Base-by-base conservation (phyloP, 2,797 vertebrate species). In the Catamblyrhynchus diadema region DNA sequence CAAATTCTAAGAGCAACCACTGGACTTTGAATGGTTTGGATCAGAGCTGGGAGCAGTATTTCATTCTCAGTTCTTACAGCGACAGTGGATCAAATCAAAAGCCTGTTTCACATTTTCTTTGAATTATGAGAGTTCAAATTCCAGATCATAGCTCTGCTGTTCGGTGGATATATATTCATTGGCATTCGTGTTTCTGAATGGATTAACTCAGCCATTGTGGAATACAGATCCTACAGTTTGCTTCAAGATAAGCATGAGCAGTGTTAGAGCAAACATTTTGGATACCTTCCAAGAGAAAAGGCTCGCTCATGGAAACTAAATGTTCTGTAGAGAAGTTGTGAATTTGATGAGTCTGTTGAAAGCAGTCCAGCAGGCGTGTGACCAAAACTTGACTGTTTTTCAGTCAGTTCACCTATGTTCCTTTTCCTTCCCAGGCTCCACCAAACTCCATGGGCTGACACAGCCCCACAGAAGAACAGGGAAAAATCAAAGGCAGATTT, bases 81-180 rank as follows among this genome's bases (percentile, higher is more conserved):
- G 8, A 30, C 11, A 30, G 57, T 65, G 50, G 81, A 77, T 85
- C 74, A 92, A 87, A 91, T 74, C 35, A 85, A 89, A 93, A 92
- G 28, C n/a, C 79, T 86, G 72, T 85, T 94, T 95, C 78, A 69
- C 10, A 59, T 95, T 94, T 87, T 83, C 53, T 82, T 91, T 93
- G 88, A 95, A 89, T 93, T 95, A 91, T 77, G 88, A 66, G 51
- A 54, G 65, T 85, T 95, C 88, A 65, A 75, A 94, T 91, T 91
- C 65, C 61, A 65, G 32, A 89, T 86, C 53, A n/a, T 83, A 94
- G 94, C 62, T 84, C 82, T 77, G 44, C 78, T 82, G 78, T 73
- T 85, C 84, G 59, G 61, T 71, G 64, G 30, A 90, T 79, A 81
- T 93, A 71, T 74, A 62, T 92, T 92, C 53, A 78, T 61, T 74